Conservation (phyloP, 1,140 invertebrate genomes). For the Pygmarrhopalites habei region DNA sequence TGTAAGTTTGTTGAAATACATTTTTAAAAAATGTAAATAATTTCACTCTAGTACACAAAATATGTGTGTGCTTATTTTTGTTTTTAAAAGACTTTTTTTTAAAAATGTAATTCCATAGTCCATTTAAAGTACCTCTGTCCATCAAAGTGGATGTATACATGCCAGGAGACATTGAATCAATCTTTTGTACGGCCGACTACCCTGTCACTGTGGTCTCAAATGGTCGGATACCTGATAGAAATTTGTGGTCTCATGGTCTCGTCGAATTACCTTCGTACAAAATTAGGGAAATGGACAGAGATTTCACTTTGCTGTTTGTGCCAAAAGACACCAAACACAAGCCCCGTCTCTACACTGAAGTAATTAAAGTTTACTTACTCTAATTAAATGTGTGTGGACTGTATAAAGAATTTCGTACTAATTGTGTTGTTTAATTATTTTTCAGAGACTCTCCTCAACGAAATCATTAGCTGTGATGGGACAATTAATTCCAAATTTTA, state of each 20-base stretch:
- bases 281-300: conserved; percentile 35
- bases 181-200: conserved; percentile 26
- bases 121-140: too few species aligned
- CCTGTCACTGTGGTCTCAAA: conserved; percentile 17
- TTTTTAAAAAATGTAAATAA: too few species aligned
- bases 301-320: conserved; percentile 33
- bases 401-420: background rate
- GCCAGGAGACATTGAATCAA: too few species aligned
- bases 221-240: conserved; percentile 9
- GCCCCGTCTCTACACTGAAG: conserved; percentile 23
- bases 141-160: too few species aligned
- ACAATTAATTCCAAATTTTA: conserved; percentile 35
- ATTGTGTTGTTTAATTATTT: too few species aligned
- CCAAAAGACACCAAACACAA: conserved; percentile 22
- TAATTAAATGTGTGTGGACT: background rate
- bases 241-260: conserved; percentile 9
- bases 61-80: too few species aligned
- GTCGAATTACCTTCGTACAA: conserved; percentile 12
- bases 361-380: too few species aligned
- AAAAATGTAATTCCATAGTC: too few species aligned
- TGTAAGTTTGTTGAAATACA: too few species aligned
- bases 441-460: conserved; percentile 19
- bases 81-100: too few species aligned
- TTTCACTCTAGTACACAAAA: too few species aligned
- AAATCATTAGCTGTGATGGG: conserved; percentile 27